Evolutionary conservation across 2,888 invertebrate genomes (phyloP).

Genomic region (Flexamia atlantica): DNA sequence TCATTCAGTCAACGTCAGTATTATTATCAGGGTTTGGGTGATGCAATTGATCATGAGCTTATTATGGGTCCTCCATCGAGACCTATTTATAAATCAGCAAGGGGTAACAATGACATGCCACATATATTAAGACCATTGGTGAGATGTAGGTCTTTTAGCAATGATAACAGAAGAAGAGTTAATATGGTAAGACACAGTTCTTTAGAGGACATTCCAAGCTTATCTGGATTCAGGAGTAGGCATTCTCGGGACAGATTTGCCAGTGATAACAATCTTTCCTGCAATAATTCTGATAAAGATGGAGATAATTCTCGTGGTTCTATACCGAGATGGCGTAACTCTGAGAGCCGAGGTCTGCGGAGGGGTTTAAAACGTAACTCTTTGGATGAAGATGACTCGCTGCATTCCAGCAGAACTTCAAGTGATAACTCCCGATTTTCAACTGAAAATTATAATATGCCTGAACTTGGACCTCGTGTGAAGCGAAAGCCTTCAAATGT

Average conservation of each 20-base stretch:
- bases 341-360: neutral
- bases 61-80: neutral
- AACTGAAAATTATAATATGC: neutral
- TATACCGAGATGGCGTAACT: neutral
- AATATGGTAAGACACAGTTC: neutral
- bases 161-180: neutral
- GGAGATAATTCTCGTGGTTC: neutral
- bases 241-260: neutral
- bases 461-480: conserved; percentile 27
- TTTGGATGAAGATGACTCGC: neutral
- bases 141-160: conserved; percentile 21
- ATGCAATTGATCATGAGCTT: neutral
- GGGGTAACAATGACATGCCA: neutral
- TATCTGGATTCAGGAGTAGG: neutral
- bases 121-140: neutral
- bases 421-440: neutral
- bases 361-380: conserved; percentile 31
- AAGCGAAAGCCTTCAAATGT: conserved; percentile 9
- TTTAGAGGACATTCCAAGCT: conserved; percentile 10
- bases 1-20: neutral
- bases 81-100: neutral
- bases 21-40: neutral
- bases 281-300: neutral
- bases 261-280: conserved; percentile 9
- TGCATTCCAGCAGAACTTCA: neutral